phyloP scores from a whole-genome alignment of 1,140 invertebrate genomes.

The Drosophila kanapiae region DNA sequence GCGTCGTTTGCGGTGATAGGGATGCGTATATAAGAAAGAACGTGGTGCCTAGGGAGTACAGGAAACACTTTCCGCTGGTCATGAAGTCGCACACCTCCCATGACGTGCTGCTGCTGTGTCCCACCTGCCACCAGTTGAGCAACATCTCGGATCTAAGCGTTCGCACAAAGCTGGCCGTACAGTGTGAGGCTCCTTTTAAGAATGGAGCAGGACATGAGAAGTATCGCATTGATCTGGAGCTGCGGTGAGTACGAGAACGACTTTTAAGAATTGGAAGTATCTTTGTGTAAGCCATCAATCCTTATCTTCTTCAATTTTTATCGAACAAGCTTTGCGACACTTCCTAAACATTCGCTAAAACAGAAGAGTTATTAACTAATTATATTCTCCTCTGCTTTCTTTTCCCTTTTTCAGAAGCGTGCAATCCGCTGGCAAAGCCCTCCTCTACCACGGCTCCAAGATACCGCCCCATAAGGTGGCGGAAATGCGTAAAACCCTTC shows the following conservation, averaged over 20 bases:
- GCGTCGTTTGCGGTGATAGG: conserved; percentile 92
- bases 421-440: conserved; percentile 89
- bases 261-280: background rate
- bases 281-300: too few relatives aligned
- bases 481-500: conserved; percentile 86
- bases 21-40: conserved; percentile 92
- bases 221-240: conserved; percentile 76
- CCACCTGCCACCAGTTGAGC: conserved; percentile 90
- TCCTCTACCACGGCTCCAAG: conserved; percentile 85
- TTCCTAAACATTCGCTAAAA: background rate
- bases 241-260: conserved; percentile 45
- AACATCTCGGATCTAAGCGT: conserved; percentile 89
- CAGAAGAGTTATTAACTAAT: too few relatives aligned
- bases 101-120: conserved; percentile 92
- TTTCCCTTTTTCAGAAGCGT: conserved; percentile 86
- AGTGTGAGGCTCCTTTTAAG: conserved; percentile 88
- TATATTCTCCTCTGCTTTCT: too few relatives aligned
- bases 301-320: background rate
- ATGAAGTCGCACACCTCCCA: conserved; percentile 94
- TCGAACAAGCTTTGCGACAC: background rate
- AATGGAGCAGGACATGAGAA: conserved; percentile 65
- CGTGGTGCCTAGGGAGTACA: conserved; percentile 93
- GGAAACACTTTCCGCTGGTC: conserved; percentile 92
- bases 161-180: conserved; percentile 87
- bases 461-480: conserved; percentile 87